A percentile compares a stretch with the other conserved stretches of the same genome.
Conservation (phyloP, 92 coral and sea anemone genomes). For the Zoanthus sansibaricus region DNA sequence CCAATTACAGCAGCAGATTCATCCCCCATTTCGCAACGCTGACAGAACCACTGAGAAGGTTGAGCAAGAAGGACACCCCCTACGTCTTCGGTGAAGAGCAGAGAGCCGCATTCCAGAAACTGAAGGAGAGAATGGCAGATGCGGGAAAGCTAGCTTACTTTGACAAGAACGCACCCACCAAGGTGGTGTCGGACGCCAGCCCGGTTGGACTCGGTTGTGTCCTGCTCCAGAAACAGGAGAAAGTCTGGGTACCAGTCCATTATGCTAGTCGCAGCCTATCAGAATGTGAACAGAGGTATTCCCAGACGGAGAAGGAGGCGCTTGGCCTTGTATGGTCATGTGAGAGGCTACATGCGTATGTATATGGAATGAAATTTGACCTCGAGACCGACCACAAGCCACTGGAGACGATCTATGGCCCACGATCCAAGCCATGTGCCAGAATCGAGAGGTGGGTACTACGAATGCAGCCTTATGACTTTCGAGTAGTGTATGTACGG, state of each 20-base stretch:
- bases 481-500: slow-evolving; percentile 46
- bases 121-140: slow-evolving; percentile 34
- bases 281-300: slow-evolving; percentile 26
- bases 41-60: slow-evolving; percentile 31
- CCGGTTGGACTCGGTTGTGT: slow-evolving; percentile 5
- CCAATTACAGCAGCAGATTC: background rate
- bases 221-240: slow-evolving; percentile 35
- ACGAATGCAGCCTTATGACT: slow-evolving; percentile 51
- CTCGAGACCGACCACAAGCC: background rate
- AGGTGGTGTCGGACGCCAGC: slow-evolving; percentile 35
- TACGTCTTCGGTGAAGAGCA: slow-evolving; percentile 37
- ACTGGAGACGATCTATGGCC: slow-evolving; percentile 29
- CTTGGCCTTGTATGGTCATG: slow-evolving; percentile 39
- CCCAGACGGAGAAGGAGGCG: slow-evolving; percentile 49
- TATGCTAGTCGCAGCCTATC: slow-evolving; percentile 46
- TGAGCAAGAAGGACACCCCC: slow-evolving; percentile 44
- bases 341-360: slow-evolving; percentile 24
- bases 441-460: slow-evolving; percentile 36
- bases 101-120: slow-evolving; percentile 19
- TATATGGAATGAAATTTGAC: slow-evolving; percentile 41
- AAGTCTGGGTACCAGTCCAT: slow-evolving; percentile 8
- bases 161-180: slow-evolving; percentile 41
- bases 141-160: slow-evolving; percentile 43
- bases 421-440: slow-evolving; percentile 15
- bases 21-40: background rate